Percentiles rank a stretch among this genome's conserved stretches.
These are phyloP conservation scores for Nemotelus pantherinus DNA, from an alignment of 2,888 invertebrate genomes.

Conservation along the genomic window DNA sequence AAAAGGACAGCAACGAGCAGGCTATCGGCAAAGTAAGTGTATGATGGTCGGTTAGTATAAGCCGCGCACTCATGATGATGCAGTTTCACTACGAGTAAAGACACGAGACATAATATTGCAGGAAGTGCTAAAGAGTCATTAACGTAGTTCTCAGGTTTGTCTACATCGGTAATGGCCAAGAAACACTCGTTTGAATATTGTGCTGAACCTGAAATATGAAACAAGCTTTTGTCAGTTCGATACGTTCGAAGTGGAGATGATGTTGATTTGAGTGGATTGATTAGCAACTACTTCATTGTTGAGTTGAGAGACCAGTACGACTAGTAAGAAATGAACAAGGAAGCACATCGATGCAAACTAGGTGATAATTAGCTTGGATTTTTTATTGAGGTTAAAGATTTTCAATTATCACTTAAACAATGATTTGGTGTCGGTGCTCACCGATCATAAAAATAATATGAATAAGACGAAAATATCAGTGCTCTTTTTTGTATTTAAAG, in stretches of 20 bases:
- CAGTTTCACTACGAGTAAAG: background rate
- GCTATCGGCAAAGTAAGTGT: background rate
- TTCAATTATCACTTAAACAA: too few species aligned
- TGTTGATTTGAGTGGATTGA: background rate
- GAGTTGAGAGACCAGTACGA: too few species aligned
- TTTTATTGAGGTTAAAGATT: too few species aligned
- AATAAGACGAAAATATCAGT: too few species aligned
- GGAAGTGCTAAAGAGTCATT: constrained; percentile 49
- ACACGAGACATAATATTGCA: constrained; percentile 40
- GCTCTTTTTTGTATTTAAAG: too few species aligned
- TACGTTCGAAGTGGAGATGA: background rate
- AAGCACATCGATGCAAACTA: too few species aligned
- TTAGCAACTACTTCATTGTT: background rate
- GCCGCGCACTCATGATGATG: background rate
- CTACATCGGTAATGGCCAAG: background rate
- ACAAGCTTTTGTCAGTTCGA: background rate
- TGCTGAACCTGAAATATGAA: constrained; percentile 4
- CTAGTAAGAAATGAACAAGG: too few species aligned
- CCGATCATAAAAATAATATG: too few species aligned
- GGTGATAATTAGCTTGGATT: too few species aligned
- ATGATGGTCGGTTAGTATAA: background rate
- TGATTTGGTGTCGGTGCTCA: too few species aligned
- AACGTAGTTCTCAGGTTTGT: constrained; percentile 41
- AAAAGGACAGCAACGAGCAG: background rate
- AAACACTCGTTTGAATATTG: background rate